Evolutionary conservation across 2,113 vertebrate species (phyloP).

Genomic region (Phoxinus phoxinus): DNA sequence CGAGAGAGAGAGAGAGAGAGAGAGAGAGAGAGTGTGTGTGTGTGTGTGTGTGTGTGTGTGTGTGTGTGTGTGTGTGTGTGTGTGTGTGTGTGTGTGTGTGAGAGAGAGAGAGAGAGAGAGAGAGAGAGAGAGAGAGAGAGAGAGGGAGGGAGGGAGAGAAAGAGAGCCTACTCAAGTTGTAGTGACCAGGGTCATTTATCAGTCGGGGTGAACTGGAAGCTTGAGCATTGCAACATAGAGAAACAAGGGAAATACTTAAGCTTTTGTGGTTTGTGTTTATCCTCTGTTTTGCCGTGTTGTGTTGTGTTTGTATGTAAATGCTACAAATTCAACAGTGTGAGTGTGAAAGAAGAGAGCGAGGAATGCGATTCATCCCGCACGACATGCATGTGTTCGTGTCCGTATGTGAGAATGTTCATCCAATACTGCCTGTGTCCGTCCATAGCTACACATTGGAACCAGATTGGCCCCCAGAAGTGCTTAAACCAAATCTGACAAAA

Average conservation of each 20-base stretch:
- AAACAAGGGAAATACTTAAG: background rate
- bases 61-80: slow-evolving; percentile 11
- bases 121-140: slow-evolving; percentile 13
- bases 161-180: slow-evolving; percentile 53
- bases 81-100: slow-evolving; percentile 37
- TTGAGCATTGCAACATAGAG: slow-evolving; percentile 33
- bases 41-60: slow-evolving; percentile 30
- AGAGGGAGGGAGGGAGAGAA: slow-evolving; percentile 37
- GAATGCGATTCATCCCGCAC: background rate
- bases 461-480: background rate
- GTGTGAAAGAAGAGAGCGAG: background rate
- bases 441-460: background rate
- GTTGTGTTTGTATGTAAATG: slow-evolving; percentile 20
- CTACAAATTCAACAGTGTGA: background rate
- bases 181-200: slow-evolving; percentile 77
- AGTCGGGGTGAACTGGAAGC: slow-evolving; percentile 47
- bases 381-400: background rate
- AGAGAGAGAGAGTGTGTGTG: background rate
- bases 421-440: background rate
- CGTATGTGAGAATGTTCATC: background rate
- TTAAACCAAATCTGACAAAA: background rate
- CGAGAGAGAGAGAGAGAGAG: background rate
- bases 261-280: slow-evolving; percentile 7
- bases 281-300: slow-evolving; percentile 11
- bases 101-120: slow-evolving; percentile 22